These are phyloP conservation scores for Oopsacas minuta DNA, from an alignment of 37 sponge, comb jelly and placozoan genomes.

Conservation along the genomic window DNA sequence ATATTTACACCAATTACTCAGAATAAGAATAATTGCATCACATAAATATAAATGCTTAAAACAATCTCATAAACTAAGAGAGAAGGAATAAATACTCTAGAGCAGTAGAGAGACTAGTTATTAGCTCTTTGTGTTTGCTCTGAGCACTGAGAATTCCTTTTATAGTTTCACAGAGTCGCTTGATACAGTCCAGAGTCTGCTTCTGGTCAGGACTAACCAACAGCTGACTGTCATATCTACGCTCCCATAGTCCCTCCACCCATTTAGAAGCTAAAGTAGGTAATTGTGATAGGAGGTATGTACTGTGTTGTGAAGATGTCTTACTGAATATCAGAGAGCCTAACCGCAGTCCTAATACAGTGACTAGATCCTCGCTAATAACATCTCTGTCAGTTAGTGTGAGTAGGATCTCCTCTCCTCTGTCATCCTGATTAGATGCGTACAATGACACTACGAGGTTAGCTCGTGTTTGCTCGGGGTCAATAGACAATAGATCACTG, in stretches of 20 bases:
- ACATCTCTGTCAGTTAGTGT: not conserved
- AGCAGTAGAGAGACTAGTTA: not conserved
- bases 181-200: not conserved
- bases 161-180: conserved; percentile 16
- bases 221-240: not conserved
- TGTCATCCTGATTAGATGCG: not conserved
- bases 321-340: not conserved
- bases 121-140: conserved; percentile 17
- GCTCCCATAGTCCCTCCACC: not conserved
- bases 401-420: conserved; percentile 4
- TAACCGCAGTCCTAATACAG: not conserved
- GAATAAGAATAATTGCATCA: too few species aligned
- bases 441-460: not conserved
- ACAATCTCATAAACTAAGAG: not conserved
- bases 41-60: too few species aligned
- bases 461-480: not conserved
- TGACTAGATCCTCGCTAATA: not conserved
- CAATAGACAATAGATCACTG: not conserved
- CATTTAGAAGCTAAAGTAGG: not conserved
- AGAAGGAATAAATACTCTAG: not conserved
- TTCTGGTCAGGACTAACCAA: conserved; percentile 2
- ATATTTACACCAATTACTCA: not conserved
- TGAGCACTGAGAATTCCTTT: not conserved
- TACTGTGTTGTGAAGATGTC: conserved; percentile 5
- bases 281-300: not conserved